Evolutionary conservation across 2,888 invertebrate species (phyloP).

Genomic region (Drosophila algonquin): DNA sequence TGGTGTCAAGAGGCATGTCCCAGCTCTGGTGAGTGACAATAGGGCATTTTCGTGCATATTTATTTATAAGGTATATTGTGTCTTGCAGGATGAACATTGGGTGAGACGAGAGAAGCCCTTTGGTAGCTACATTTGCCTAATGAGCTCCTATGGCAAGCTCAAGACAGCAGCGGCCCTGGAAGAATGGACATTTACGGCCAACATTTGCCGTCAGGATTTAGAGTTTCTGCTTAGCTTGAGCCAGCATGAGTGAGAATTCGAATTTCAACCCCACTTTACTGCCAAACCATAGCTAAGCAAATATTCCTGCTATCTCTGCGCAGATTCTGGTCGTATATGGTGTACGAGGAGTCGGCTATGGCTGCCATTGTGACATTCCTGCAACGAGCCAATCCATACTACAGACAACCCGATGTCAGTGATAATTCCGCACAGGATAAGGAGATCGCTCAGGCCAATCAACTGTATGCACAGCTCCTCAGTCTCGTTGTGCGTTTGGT

Average conservation of each 20-base stretch:
- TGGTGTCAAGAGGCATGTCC: slow-evolving; percentile 85
- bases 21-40: slow-evolving; percentile 86
- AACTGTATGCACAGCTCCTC: slow-evolving; percentile 86
- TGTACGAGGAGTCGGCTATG: slow-evolving; percentile 88
- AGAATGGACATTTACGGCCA: slow-evolving; percentile 88
- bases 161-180: slow-evolving; percentile 86
- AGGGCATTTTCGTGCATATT: background rate
- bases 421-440: background rate
- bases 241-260: slow-evolving; percentile 85
- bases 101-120: slow-evolving; percentile 63
- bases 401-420: slow-evolving; percentile 64
- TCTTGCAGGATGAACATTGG: slow-evolving; percentile 73
- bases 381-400: slow-evolving; percentile 89
- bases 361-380: slow-evolving; percentile 89
- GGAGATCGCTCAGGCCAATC: slow-evolving; percentile 83
- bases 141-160: slow-evolving; percentile 83
- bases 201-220: slow-evolving; percentile 87
- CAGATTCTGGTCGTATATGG: slow-evolving; percentile 90
- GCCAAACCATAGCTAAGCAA: background rate
- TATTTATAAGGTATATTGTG: background rate
- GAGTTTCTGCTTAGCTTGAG: slow-evolving; percentile 88
- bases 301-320: background rate
- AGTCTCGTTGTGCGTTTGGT: slow-evolving; percentile 89
- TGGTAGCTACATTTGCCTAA: slow-evolving; percentile 67
- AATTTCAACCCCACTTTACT: too few relatives aligned